Evolutionary conservation across 2,888 invertebrate genomes (phyloP).

Genomic region (Drepanosiphum platanoidis): DNA sequence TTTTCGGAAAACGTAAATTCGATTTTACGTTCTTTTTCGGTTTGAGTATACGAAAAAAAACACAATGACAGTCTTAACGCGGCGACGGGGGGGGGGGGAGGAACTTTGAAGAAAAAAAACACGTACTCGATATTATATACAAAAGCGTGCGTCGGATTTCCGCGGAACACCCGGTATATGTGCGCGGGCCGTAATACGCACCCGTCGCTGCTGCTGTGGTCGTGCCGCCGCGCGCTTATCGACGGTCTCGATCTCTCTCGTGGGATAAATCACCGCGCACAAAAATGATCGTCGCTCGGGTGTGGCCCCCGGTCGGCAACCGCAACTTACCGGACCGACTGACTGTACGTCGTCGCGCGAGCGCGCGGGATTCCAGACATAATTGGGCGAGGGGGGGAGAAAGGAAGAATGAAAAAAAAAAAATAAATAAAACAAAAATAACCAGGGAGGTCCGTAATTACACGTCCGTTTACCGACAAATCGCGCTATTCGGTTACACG

Average conservation of each 20-base stretch:
- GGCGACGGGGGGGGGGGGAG: no score
- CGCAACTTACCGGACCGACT: no score
- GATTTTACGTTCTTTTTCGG: neutral
- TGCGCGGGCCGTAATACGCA: no score
- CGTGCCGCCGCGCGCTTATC: constrained; percentile 29
- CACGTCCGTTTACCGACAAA: constrained; percentile 43
- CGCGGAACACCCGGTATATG: no score
- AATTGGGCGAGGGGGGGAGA: constrained; percentile 30
- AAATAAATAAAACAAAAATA: neutral
- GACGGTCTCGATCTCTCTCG: constrained; percentile 46
- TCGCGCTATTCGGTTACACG: neutral
- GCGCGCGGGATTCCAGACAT: constrained; percentile 42
- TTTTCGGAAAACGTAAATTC: no score
- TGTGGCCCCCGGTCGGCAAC: no score
- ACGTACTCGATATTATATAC: no score
- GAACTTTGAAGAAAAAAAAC: no score
- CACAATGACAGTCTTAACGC: no score
- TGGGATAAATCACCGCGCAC: constrained; percentile 50
- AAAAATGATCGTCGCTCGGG: constrained; percentile 25
- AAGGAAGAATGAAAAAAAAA: neutral
- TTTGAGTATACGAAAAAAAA: no score
- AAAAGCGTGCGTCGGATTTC: no score
- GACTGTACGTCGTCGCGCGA: constrained; percentile 43
- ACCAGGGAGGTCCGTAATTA: constrained; percentile 55
- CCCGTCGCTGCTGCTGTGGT: neutral